Conservation (phyloP, 2,113 vertebrate genomes). For the Amphilophus citrinellus region DNA sequence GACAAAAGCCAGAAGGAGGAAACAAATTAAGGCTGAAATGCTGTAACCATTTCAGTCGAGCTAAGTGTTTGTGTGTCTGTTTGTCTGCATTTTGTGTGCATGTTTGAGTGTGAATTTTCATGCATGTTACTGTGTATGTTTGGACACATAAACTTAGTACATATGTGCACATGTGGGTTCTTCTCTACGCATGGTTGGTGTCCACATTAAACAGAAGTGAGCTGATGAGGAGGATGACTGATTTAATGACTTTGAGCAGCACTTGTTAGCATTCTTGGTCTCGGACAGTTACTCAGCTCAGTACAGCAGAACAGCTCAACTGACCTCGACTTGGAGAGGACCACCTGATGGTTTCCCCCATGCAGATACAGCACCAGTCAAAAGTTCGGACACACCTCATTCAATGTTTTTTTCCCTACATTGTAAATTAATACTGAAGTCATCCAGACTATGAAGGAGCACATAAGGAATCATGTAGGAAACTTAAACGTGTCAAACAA, state of each 20-base stretch:
- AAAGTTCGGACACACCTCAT: too few species aligned
- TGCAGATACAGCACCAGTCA: not conserved
- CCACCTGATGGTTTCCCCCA: not conserved
- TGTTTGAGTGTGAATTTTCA: not conserved
- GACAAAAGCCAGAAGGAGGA: constrained; percentile 52
- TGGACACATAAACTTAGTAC: not conserved
- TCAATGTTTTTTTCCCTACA: too few species aligned
- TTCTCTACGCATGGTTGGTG: not conserved
- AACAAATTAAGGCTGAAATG: constrained; percentile 43
- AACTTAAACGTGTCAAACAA: too few species aligned
- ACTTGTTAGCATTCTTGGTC: not conserved
- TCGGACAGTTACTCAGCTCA: not conserved
- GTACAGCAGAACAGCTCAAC: not conserved
- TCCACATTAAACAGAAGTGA: not conserved
- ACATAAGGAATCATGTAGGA: too few species aligned
- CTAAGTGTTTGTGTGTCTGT: constrained; percentile 12
- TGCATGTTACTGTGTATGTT: not conserved
- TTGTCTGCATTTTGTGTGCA: not conserved
- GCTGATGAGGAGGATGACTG: not conserved
- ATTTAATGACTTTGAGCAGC: not conserved
- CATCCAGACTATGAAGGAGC: too few species aligned
- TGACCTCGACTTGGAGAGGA: not conserved
- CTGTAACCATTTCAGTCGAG: constrained; percentile 38
- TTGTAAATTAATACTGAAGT: too few species aligned
- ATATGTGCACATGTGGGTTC: not conserved